Base-by-base conservation (phyloP, 2,888 invertebrate genomes). In the Neria commutata region DNA sequence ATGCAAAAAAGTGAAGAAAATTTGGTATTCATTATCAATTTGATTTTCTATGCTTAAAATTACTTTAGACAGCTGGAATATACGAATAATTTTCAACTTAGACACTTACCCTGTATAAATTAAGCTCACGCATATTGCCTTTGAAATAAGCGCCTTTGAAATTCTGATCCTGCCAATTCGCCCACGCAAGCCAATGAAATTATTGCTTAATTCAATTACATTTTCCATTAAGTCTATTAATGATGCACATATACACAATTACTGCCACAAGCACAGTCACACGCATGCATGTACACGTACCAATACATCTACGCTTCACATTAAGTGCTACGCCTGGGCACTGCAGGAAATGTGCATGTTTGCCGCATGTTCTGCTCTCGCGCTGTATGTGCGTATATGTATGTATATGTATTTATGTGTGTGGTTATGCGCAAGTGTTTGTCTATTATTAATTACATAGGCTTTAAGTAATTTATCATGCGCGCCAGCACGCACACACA, bases 201-300 rank as follows among this genome's bases (percentile, higher is more conserved):
- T 64, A 65, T 65, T 71, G 74, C 67, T 70, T 73, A 75, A 74
- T 74, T 69, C 70, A 75, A 75, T 75, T 71, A 74, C 74, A 71
- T 75, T 75, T 74, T 75, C 71, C 75, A 74, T 74, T 70, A 73
- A 74, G 73, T 73, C 74, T 73, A 74, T 74, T 74, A 74, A 74
- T 72, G 68, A 68, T n/a, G n/a, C 70, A 64, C 62, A 72, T 65
- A 68, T 51, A 55, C 42, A 37, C 10, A 52, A 17, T 40, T 37
- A 57, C 40, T 58, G 6, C 11, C 49, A 64, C 55, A 63, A 61
- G 63, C 70, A 67, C 61, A 61, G 64, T 56, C 58, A 58, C 62
- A 59, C 58, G 54, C 63, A 62, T 54, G 57, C 63, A 48, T 17
- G 16, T 25, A 29, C 17, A 34, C 49, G 10, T n/a, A 25, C n/a